phyloP scores from a whole-genome alignment of 2,888 invertebrate genomes.

The Drosophila infuscata region DNA sequence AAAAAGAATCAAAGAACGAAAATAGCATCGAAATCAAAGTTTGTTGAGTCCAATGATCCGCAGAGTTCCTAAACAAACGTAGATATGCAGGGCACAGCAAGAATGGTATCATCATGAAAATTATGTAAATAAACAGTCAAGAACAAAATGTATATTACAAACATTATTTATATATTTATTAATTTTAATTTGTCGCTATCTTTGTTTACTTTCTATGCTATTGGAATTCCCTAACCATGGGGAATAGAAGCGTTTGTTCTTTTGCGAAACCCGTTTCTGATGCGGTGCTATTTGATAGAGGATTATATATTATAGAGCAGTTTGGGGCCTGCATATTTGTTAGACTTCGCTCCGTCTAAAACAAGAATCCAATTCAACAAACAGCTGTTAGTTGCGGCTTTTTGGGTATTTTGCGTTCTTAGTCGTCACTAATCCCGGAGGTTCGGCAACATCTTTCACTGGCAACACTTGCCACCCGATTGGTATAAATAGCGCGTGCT shows the following conservation, averaged over 20 bases:
- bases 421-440: conserved; percentile 47
- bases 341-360: conserved; percentile 32
- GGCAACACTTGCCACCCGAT: neutral
- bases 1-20: conserved; percentile 25
- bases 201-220: conserved; percentile 60
- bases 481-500: conserved; percentile 69
- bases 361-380: conserved; percentile 52
- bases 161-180: conserved; percentile 36
- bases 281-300: conserved; percentile 12
- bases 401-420: conserved; percentile 9
- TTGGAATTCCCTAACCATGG: conserved; percentile 51
- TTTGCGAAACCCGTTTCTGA: conserved; percentile 67
- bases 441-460: conserved; percentile 19
- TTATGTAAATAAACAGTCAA: conserved; percentile 23
- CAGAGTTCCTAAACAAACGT: conserved; percentile 15
- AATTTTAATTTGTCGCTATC: conserved; percentile 29
- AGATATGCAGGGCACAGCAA: neutral
- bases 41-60: conserved; percentile 66
- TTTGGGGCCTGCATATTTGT: conserved; percentile 24
- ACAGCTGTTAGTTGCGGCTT: conserved; percentile 44
- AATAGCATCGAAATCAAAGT: conserved; percentile 6
- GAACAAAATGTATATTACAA: conserved; percentile 43
- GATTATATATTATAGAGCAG: conserved; percentile 38
- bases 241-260: conserved; percentile 58
- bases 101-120: conserved; percentile 26